Conservation (phyloP, 2,888 invertebrate genomes). For the Drosophila dives region DNA sequence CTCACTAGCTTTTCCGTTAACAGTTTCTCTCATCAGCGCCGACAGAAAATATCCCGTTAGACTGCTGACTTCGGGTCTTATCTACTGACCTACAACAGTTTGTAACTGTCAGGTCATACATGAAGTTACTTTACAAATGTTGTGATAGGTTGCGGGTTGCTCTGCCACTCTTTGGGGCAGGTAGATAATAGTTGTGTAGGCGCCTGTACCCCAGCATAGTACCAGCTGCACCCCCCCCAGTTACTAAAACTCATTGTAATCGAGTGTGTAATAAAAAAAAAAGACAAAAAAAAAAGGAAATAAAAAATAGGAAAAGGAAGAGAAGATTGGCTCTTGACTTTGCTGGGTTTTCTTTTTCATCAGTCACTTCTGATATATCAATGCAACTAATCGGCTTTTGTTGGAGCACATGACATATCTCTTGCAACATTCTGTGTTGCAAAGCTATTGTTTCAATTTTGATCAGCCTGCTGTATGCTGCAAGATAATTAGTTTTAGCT, state of each 20-base stretch:
- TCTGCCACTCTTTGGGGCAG: constrained; percentile 44
- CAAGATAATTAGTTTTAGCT: constrained; percentile 22
- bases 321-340: constrained; percentile 18
- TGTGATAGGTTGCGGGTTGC: constrained; percentile 71
- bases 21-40: constrained; percentile 8
- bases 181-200: constrained; percentile 49
- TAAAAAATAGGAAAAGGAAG: background rate
- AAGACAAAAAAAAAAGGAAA: background rate
- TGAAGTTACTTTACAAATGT: constrained; percentile 65
- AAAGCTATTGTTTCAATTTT: constrained; percentile 2
- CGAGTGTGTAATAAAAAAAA: constrained; percentile 15
- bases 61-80: constrained; percentile 33
- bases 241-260: constrained; percentile 40
- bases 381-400: constrained; percentile 45
- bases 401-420: constrained; percentile 3
- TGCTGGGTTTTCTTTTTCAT: constrained; percentile 24
- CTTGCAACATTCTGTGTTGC: background rate
- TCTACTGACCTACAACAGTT: constrained; percentile 70
- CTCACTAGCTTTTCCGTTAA: background rate
- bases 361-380: constrained; percentile 25
- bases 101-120: constrained; percentile 63
- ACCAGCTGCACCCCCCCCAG: constrained; percentile 6
- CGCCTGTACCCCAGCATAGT: constrained; percentile 1
- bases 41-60: constrained; percentile 17
- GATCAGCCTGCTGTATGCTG: background rate